Percentiles rank a stretch among this genome's conserved stretches.
Evolutionary conservation across 2,113 vertebrate species (phyloP).

Genomic region (Rhodinocichla rosea): DNA sequence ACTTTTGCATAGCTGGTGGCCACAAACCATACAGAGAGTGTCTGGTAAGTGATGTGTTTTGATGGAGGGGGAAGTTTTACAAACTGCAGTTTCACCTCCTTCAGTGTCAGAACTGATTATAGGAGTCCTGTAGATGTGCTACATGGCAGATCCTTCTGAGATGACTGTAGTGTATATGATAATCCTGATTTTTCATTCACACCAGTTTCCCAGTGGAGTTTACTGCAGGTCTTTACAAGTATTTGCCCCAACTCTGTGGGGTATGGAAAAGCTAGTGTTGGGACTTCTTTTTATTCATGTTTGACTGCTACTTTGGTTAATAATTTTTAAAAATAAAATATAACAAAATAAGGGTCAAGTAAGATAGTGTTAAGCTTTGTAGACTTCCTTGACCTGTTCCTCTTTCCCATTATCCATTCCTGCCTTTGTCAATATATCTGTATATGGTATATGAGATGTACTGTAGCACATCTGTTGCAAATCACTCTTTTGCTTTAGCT

Average conservation of each 20-base stretch:
- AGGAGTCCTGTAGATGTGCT: background rate
- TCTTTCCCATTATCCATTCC: background rate
- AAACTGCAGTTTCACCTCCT: background rate
- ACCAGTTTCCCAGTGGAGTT: background rate
- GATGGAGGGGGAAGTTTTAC: background rate
- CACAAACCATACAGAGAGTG: background rate
- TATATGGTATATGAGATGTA: background rate
- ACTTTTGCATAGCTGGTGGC: background rate
- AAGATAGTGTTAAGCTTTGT: background rate
- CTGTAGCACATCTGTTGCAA: background rate
- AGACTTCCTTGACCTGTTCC: background rate
- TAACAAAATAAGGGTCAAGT: background rate
- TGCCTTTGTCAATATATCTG: background rate
- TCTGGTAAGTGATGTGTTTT: background rate
- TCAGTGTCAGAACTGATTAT: background rate
- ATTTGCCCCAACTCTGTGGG: fast-evolving
- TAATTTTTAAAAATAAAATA: background rate
- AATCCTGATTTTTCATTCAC: background rate
- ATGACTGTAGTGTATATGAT: background rate
- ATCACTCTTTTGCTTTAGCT: slow-evolving; percentile 75
- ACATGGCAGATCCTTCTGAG: background rate
- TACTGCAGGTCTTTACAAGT: background rate
- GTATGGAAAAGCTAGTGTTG: background rate
- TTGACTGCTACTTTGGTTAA: background rate
- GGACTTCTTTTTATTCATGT: background rate